Evolutionary conservation across 2,888 invertebrate species (phyloP).

Genomic region (Calameuta idolon): DNA sequence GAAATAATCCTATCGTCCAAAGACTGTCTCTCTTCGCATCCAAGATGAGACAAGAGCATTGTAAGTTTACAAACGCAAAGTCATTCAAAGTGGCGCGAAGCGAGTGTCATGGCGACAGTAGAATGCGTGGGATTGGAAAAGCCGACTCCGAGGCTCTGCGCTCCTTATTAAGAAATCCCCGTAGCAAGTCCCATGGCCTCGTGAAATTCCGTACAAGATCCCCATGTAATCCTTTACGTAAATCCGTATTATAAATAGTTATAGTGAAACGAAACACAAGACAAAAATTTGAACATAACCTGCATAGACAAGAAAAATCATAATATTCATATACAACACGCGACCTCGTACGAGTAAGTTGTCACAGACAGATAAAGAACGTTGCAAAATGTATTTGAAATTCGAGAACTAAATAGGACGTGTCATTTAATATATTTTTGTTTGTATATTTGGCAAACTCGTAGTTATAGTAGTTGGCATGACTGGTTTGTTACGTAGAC

Average conservation of each 20-base stretch:
- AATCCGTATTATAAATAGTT: not conserved
- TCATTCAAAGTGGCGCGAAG: not conserved
- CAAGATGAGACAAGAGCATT: not conserved
- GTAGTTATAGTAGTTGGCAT: not conserved
- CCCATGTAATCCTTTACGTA: not conserved
- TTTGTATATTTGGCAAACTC: not conserved
- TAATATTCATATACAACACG: not conserved
- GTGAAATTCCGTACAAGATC: not conserved
- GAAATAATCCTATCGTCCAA: not conserved
- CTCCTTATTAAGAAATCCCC: conserved; percentile 52
- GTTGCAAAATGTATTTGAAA: not conserved
- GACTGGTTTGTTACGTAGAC: not conserved
- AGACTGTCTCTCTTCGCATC: not conserved
- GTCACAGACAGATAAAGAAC: not conserved
- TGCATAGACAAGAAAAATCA: not conserved
- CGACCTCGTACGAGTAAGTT: not conserved
- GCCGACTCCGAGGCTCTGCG: conserved; percentile 43
- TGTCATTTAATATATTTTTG: not conserved
- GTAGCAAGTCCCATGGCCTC: not conserved
- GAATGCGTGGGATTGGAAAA: conserved; percentile 49
- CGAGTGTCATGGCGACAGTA: not conserved
- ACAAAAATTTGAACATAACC: not conserved
- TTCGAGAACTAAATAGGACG: not conserved
- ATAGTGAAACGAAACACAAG: not conserved
- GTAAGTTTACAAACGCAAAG: not conserved